Evolutionary conservation across 2,797 vertebrate species (phyloP).

Genomic region (Rousettus madagascariensis): DNA sequence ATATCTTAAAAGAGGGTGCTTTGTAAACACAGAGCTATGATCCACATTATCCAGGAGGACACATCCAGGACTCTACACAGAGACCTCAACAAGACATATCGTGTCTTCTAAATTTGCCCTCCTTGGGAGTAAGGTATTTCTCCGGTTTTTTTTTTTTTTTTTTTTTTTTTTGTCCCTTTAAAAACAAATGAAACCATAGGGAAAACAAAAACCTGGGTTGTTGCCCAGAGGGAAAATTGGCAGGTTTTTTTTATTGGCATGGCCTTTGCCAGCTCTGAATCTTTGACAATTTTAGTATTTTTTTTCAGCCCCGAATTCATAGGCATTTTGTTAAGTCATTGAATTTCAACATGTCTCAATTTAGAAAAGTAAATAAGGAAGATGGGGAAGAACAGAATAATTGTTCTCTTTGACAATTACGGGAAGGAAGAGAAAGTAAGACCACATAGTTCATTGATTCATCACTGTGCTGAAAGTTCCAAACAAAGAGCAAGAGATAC

Average conservation of each 20-base stretch:
- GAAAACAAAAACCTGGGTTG: neutral
- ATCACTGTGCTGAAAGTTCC: neutral
- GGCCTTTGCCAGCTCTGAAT: neutral
- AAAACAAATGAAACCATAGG: conserved; percentile 25
- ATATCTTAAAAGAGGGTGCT: neutral
- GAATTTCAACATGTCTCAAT: neutral
- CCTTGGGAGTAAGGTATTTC: neutral
- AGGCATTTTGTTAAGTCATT: neutral
- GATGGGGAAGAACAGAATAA: neutral
- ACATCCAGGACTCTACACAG: neutral
- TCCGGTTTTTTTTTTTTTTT: neutral
- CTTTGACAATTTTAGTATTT: neutral
- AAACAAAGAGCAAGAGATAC: neutral
- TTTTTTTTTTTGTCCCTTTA: neutral
- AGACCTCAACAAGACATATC: neutral
- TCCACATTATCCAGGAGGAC: neutral
- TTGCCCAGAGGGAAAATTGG: neutral
- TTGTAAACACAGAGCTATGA: neutral
- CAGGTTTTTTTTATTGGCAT: neutral
- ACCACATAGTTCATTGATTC: neutral
- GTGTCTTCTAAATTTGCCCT: neutral
- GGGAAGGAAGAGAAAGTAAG: conserved; percentile 7
- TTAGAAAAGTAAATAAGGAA: conserved; percentile 13
- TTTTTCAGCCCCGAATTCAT: neutral
- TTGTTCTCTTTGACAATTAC: neutral